Evolutionary conservation across 2,888 invertebrate genomes (phyloP), one percentile per base, ranked within the genome.

Genomic region (Neoascia interrupta): DNA sequence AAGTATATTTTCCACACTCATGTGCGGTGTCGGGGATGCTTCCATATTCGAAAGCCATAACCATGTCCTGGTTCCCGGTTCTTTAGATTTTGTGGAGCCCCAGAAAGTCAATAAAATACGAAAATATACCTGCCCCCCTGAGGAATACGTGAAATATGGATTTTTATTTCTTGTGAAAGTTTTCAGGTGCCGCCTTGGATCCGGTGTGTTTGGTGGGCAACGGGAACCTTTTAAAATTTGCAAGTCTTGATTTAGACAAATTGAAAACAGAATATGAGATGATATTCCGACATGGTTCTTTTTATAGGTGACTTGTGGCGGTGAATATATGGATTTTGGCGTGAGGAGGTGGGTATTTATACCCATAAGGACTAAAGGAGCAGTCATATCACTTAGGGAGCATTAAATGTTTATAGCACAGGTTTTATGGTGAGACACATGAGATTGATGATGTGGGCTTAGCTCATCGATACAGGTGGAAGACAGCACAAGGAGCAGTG

Each of bases 251-350:
- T 82, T 83, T 82, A 82, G 82, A 82, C 69, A 83, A 83, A 83
- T 82, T 82, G 82, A 82, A 81, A 82, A 79, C 26, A 37, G 79
- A 79, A 72, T 79, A 73, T 68, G 56, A 66, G 61, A 79, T 68
- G 79, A 79, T 72, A 61, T 68, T 47, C 72, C 23, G 54, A 49
- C 72, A 73, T 54, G 66, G n/a, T 73, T 66, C 54, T 49, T 73
- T 63, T 70, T 76, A 70, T 58, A 70, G 34, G 76, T 60, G 47
- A 64, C 76, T 76, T 64, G 64, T 28, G 70, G 70, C 28, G 21
- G 49, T 66, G 51, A n/a, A 10, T n/a, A 45, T 85, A 85, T 84
- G 85, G 84, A 84, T 83, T 85, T 82, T 83, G 85, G 15, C 13
- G 11, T 16, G 5, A 31, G 31, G n/a, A n/a, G n/a, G n/a, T n/a